Conservation (phyloP, 1,140 invertebrate genomes). For the Leptestheria dahalacensis region DNA sequence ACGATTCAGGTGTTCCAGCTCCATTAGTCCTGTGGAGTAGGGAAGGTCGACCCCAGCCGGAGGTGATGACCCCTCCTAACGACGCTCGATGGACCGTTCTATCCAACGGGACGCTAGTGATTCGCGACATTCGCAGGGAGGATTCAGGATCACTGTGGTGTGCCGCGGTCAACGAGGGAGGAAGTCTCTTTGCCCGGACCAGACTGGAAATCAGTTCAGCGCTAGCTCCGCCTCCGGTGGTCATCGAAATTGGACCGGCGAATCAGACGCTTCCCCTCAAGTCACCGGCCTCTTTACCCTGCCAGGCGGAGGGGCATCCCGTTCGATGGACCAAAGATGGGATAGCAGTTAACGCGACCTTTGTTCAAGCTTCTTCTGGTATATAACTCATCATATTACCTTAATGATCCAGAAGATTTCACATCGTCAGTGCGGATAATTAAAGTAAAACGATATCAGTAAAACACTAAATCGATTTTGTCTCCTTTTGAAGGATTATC, state of each 20-base stretch:
- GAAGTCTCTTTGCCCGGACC: slow-evolving; percentile 57
- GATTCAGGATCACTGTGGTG: slow-evolving; percentile 45
- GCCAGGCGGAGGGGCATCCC: slow-evolving; percentile 51
- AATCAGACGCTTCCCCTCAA: slow-evolving; percentile 77
- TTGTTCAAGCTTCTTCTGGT: not conserved
- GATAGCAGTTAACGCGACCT: slow-evolving; percentile 28
- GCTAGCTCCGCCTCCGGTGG: slow-evolving; percentile 57
- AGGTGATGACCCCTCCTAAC: slow-evolving; percentile 40
- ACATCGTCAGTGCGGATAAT: too few species aligned
- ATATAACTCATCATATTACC: too few species aligned
- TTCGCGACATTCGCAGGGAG: slow-evolving; percentile 20
- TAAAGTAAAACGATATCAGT: not conserved
- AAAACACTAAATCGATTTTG: not conserved
- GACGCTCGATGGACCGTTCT: slow-evolving; percentile 6
- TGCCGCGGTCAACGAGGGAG: slow-evolving; percentile 63
- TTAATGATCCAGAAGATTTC: too few species aligned
- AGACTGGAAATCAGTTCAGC: slow-evolving; percentile 41
- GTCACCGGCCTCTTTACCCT: slow-evolving; percentile 62
- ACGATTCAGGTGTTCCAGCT: slow-evolving; percentile 44
- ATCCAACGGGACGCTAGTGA: slow-evolving; percentile 13
- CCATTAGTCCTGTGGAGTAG: slow-evolving; percentile 62
- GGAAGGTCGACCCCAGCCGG: slow-evolving; percentile 46
- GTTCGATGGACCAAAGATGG: slow-evolving; percentile 69
- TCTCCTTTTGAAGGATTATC: not conserved
- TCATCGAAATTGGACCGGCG: slow-evolving; percentile 72